These are phyloP conservation scores for Hipparchia sbordonii DNA, from an alignment of 2,888 invertebrate species.

Conservation along the genomic window DNA sequence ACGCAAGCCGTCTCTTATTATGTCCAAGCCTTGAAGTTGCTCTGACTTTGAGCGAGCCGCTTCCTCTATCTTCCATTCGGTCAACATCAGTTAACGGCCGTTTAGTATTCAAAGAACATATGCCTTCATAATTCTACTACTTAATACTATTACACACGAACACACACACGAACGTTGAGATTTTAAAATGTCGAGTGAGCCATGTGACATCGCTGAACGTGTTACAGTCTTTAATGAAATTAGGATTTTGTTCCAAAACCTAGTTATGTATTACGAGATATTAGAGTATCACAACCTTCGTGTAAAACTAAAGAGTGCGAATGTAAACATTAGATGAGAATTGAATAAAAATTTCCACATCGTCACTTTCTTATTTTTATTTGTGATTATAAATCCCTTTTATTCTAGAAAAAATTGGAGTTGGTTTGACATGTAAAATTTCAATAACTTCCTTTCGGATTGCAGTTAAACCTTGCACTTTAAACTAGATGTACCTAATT, in stretches of 20 bases:
- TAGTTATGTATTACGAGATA: neutral
- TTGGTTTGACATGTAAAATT: too few relatives aligned
- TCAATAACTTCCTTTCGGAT: too few relatives aligned
- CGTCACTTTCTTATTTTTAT: too few relatives aligned
- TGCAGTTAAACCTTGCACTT: too few relatives aligned
- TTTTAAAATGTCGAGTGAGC: slow-evolving; percentile 38
- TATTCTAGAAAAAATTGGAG: too few relatives aligned
- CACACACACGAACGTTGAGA: slow-evolving; percentile 70
- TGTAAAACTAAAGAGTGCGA: too few relatives aligned
- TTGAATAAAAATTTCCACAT: too few relatives aligned
- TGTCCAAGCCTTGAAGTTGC: neutral
- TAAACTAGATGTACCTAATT: too few relatives aligned
- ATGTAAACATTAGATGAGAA: too few relatives aligned
- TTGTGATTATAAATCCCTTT: too few relatives aligned
- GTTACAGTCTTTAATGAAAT: neutral
- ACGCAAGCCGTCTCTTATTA: neutral
- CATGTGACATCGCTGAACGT: neutral
- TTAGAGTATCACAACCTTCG: too few relatives aligned
- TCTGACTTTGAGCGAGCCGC: slow-evolving; percentile 55
- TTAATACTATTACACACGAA: slow-evolving; percentile 75
- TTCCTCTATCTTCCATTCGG: slow-evolving; percentile 42
- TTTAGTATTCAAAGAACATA: slow-evolving; percentile 78
- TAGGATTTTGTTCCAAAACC: neutral
- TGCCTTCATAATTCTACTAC: slow-evolving; percentile 78
- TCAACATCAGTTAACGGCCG: slow-evolving; percentile 60